These are phyloP conservation scores for Aradophagus sp. DNA, from an alignment of 1,140 invertebrate species.

Conservation along the genomic window DNA sequence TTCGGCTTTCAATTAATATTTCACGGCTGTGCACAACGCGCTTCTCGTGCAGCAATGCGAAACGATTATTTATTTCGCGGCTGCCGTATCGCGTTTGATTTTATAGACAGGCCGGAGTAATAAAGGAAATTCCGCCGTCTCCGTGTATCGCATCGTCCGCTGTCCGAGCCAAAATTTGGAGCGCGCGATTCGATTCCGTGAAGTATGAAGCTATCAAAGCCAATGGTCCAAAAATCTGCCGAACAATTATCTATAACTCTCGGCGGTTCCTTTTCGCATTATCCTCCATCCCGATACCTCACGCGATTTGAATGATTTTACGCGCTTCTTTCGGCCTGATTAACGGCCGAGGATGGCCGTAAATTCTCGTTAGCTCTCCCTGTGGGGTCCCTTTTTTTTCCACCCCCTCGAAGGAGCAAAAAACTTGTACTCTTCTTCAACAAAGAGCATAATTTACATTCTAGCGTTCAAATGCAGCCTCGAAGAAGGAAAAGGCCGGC, in stretches of 20 bases:
- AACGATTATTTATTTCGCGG: constrained; percentile 6
- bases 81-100: constrained; percentile 15
- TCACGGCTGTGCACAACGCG: neutral
- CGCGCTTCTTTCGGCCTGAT: neutral
- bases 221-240: constrained; percentile 70
- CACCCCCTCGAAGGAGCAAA: too few species aligned
- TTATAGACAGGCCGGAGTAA: constrained; percentile 23
- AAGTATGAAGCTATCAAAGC: constrained; percentile 74
- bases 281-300: constrained; percentile 30
- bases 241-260: constrained; percentile 73
- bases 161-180: constrained; percentile 67
- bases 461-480: too few species aligned
- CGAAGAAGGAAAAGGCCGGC: too few species aligned
- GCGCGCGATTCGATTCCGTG: constrained; percentile 70
- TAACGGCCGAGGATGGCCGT: too few species aligned
- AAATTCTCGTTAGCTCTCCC: too few species aligned
- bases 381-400: too few species aligned
- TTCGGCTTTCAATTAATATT: constrained; percentile 13
- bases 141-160: constrained; percentile 63
- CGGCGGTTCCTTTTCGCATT: constrained; percentile 61
- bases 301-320: constrained; percentile 28
- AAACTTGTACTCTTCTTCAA: too few species aligned
- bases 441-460: too few species aligned
- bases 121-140: constrained; percentile 38
- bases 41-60: neutral